Evolutionary conservation across 2,797 vertebrate species (phyloP), one percentile per base, ranked within the genome.

Genomic region (Scolopax bukidnonensis): DNA sequence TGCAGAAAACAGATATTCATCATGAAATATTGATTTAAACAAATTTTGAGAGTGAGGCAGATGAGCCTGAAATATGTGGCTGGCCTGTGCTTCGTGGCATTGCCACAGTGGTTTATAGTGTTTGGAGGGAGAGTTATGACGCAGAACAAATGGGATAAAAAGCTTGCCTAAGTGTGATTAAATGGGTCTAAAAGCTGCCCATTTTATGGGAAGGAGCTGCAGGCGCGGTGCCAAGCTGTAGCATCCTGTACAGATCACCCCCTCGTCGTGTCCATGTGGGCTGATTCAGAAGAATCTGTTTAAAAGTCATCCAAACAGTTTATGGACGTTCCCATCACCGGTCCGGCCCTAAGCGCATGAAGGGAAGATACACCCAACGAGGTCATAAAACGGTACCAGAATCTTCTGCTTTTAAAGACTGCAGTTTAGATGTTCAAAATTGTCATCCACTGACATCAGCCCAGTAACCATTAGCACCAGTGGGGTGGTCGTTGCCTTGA

Each of bases 61-160:
- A 95, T 94, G 93, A 54, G 50, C 88, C 85, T 32, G 16, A 88
- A 88, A 84, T 63, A n/a, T 82, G 85, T 50, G 32, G 63, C 85
- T 91, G 85, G 76, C 86, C 83, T 82, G 33, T 33, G 17, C 79
- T 90, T 75, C 12, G 2, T 78, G 82, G 60, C 56, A 56, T 83
- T 92, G 90, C 94, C 89, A 76, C 81, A 86, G 90, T 40, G 65
- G 96, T 88, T 95, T 95, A 95, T 94, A 91, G 96, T 70, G 93
- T 96, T 95, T 69, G 80, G 89, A 86, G 73, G 87, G 77, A 95
- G 93, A 45, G 10, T 80, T 83, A 93, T 95, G 93, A 92, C 7
- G 47, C 89, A 95, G 87, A 96, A 92, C 87, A 90, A 96, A 96
- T 73, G 92, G 97, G 95, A 96, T 93, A 89, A 90, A 94, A 90